These are phyloP conservation scores for Orcinus orca DNA, from an alignment of 2,113 vertebrate genomes.

Conservation along the genomic window DNA sequence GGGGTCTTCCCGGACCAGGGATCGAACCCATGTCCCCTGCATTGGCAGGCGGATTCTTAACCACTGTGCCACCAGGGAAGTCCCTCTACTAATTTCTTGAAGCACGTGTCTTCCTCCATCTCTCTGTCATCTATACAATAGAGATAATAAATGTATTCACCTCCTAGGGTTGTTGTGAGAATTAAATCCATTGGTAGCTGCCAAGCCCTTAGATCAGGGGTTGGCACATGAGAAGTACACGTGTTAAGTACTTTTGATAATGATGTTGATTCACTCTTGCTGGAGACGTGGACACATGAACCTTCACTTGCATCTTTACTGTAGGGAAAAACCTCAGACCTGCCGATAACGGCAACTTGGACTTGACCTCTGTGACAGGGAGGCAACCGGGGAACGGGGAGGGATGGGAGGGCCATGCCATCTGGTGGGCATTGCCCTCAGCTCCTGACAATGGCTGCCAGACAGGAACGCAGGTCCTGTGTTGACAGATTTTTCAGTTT, in stretches of 20 bases:
- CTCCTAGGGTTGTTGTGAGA: background rate
- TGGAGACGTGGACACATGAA: background rate
- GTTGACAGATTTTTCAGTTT: background rate
- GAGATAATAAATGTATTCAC: background rate
- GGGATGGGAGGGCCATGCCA: background rate
- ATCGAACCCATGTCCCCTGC: too few species aligned
- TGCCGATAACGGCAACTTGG: background rate
- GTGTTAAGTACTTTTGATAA: background rate
- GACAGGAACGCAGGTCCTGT: background rate
- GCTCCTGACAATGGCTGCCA: background rate
- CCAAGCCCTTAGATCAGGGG: background rate
- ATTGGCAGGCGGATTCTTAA: too few species aligned
- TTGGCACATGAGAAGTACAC: background rate
- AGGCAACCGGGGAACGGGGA: background rate
- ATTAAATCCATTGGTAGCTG: background rate
- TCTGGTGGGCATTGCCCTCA: background rate
- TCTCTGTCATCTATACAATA: background rate
- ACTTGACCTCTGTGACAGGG: background rate
- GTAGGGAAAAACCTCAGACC: background rate
- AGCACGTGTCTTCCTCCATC: background rate
- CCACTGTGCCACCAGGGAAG: too few species aligned
- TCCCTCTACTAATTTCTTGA: background rate
- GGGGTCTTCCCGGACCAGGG: too few species aligned
- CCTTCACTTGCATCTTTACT: background rate
- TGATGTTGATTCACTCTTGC: background rate